Base-by-base conservation (phyloP, 2,888 invertebrate species). In the Pyrrhia umbra region DNA sequence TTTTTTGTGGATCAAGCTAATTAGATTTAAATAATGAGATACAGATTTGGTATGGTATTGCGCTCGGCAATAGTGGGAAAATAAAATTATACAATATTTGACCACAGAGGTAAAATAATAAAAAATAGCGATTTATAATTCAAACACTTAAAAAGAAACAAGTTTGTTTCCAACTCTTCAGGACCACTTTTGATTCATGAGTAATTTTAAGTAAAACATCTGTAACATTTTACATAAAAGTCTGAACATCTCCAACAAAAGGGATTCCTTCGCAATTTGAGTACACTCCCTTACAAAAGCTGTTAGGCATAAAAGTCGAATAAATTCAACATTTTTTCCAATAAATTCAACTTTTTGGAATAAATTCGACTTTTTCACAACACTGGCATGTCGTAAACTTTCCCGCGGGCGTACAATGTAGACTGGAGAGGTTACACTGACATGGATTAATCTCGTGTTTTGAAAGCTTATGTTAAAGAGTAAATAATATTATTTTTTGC, bases 401-500 rank as follows among this genome's bases (percentile, higher is more conserved):
- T 79, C 49, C 65, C 73, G 67, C 59, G 52, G 66, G 58, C 34
- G 30, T 59, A 84, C 83, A 85, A 79, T 88, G 87, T 87, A 81
- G 13, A 34, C 34, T n/a, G 34, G 34, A 34, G 81, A 83, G 73
- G 80, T 81, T 65, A 73, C 73, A 50, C 61, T 82, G 77, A 75
- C 80, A 73, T 75, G 85, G 83, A 88, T 89, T 89, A 88, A 88
- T 86, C 83, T 83, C 71, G 69, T 67, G 64, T 81, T 87, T 86
- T 88, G 82, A 87, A 86, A 85, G 85, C 80, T 81, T 69, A 55
- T 43, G 74, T 4, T 88, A 89, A 69, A 86, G 89, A 88, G 18
- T 73, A 74, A 56, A 43, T 46, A 25, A n/a, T 21, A 8, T 39
- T 15, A 6, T 20, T 39, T 37, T 68, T 37, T 34, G 34, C n/a